Conservation (phyloP, 2,113 vertebrate species). For the Periophthalmus modestus region DNA sequence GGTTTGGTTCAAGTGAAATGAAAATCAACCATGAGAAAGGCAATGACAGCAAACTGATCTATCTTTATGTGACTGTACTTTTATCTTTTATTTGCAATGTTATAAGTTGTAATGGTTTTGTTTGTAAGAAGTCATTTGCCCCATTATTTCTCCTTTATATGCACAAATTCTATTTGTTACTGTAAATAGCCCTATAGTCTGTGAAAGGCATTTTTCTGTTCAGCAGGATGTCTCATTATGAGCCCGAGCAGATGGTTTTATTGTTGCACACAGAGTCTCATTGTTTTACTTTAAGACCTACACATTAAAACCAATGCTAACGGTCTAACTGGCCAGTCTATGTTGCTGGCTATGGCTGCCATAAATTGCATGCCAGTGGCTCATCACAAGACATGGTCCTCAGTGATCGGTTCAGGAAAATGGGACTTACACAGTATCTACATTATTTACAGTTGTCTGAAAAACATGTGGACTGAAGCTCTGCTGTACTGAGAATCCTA, state of each 20-base stretch:
- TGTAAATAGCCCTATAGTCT: slow-evolving; percentile 30
- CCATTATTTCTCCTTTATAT: neutral
- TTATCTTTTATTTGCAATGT: neutral
- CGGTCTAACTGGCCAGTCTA: slow-evolving; percentile 21
- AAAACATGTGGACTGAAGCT: neutral
- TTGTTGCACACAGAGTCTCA: slow-evolving; percentile 29
- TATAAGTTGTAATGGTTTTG: neutral
- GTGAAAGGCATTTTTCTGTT: slow-evolving; percentile 21
- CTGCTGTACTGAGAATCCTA: neutral
- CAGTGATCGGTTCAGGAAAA: neutral
- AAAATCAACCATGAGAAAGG: slow-evolving; percentile 2
- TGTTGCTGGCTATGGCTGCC: slow-evolving; percentile 12
- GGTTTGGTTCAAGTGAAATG: slow-evolving; percentile 17
- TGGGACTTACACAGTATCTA: too few relatives aligned
- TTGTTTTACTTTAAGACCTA: slow-evolving; percentile 30
- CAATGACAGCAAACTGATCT: neutral
- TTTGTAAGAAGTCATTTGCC: neutral
- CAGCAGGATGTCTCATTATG: slow-evolving; percentile 34
- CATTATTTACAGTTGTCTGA: too few relatives aligned
- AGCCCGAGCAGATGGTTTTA: slow-evolving; percentile 39
- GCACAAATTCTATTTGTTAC: slow-evolving; percentile 19
- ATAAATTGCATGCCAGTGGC: neutral
- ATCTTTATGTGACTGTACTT: neutral
- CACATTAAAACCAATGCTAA: slow-evolving; percentile 20
- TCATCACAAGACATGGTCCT: slow-evolving; percentile 28